Evolutionary conservation across 2,113 vertebrate genomes (phyloP).

Genomic region (Orcinus orca): DNA sequence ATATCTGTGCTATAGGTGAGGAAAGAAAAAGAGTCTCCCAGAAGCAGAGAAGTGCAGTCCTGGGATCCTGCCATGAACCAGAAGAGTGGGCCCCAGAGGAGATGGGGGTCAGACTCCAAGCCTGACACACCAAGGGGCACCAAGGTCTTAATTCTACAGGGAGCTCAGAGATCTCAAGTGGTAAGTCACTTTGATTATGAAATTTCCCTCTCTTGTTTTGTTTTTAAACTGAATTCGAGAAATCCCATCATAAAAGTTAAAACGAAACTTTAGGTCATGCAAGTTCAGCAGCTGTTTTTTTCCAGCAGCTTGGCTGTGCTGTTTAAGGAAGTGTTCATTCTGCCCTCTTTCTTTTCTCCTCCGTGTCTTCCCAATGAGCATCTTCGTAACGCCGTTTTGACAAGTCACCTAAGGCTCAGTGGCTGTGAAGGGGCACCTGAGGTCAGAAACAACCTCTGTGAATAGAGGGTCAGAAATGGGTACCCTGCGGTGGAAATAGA

Average conservation of each 20-base stretch:
- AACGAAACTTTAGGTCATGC: conserved; percentile 18
- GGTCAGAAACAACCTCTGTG: neutral
- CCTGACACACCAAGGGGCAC: neutral
- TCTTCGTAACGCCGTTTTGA: neutral
- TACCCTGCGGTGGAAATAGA: neutral
- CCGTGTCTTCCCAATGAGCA: neutral
- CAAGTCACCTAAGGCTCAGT: neutral
- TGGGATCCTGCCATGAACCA: neutral
- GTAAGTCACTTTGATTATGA: neutral
- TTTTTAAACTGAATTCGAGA: conserved; percentile 27
- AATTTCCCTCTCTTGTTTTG: conserved; percentile 24
- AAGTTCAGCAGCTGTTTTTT: neutral
- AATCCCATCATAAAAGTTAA: conserved; percentile 45
- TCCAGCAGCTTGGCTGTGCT: neutral
- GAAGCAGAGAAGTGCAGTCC: neutral
- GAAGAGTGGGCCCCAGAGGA: neutral
- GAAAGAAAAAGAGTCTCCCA: neutral
- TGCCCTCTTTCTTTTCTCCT: neutral
- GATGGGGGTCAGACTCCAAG: neutral
- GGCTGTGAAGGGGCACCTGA: neutral
- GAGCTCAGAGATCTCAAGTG: neutral
- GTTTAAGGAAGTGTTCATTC: neutral
- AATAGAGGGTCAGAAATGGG: neutral
- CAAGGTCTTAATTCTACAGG: neutral
- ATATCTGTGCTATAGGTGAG: neutral